Evolutionary conservation across 2,113 vertebrate genomes (phyloP).

Genomic region (Bucco capensis): DNA sequence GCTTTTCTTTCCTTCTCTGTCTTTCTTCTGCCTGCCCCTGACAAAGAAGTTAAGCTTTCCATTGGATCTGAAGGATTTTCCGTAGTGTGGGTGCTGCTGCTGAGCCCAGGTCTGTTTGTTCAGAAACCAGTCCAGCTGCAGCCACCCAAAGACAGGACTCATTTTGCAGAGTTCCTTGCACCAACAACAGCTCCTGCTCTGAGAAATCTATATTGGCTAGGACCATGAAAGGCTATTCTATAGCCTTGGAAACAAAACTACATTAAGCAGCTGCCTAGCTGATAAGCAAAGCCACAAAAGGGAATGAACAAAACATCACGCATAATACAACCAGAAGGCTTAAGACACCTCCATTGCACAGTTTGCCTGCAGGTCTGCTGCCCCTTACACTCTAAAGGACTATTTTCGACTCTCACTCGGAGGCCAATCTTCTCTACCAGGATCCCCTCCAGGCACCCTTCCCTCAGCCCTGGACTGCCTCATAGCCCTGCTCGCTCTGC

Average conservation of each 20-base stretch:
- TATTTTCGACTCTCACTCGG: accelerated
- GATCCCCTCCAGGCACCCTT: not conserved
- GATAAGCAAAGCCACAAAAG: not conserved
- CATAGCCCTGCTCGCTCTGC: not conserved
- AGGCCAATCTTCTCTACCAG: not conserved
- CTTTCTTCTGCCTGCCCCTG: not conserved
- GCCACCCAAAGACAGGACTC: not conserved
- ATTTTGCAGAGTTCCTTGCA: not conserved
- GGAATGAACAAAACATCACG: not conserved
- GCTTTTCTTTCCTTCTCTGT: not conserved
- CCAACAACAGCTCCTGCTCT: not conserved
- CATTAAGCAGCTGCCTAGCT: not conserved
- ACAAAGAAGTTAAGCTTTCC: not conserved
- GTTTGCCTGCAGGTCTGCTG: not conserved
- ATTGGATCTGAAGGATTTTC: not conserved
- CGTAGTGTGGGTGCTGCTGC: not conserved
- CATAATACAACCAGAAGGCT: not conserved
- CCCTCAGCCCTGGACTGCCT: not conserved
- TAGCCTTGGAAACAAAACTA: not conserved
- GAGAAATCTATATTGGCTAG: not conserved
- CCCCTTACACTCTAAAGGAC: not conserved
- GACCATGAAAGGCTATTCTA: not conserved
- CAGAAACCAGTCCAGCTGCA: not conserved
- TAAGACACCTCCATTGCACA: not conserved
- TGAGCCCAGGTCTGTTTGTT: not conserved